Conservation (phyloP, 2,888 invertebrate species). For the Cepaea hortensis region DNA sequence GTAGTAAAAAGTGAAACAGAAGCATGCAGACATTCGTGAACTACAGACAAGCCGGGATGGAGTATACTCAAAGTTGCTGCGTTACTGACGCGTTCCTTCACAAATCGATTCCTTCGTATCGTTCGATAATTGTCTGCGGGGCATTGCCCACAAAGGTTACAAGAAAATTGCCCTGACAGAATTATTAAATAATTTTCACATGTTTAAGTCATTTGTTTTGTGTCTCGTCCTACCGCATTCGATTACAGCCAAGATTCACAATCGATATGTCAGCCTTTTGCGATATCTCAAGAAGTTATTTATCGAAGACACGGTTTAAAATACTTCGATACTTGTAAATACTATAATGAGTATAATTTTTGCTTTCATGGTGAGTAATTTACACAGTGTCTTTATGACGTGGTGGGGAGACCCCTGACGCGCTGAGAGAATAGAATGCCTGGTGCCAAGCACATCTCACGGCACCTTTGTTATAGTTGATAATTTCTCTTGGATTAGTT, state of each 20-base stretch:
- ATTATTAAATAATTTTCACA: constrained; percentile 39
- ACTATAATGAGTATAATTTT: constrained; percentile 16
- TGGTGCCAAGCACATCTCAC: no score
- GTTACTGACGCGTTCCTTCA: neutral
- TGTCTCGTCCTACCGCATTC: constrained; percentile 13
- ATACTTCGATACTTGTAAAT: neutral
- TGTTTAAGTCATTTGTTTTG: constrained; percentile 34
- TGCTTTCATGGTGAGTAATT: neutral
- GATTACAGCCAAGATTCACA: constrained; percentile 26
- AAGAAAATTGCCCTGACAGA: constrained; percentile 22
- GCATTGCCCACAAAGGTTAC: constrained; percentile 34
- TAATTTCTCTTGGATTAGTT: no score
- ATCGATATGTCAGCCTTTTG: constrained; percentile 31
- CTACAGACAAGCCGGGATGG: no score
- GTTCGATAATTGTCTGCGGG: constrained; percentile 31
- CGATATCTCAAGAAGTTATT: constrained; percentile 25
- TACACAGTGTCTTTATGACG: neutral
- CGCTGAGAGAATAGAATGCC: no score
- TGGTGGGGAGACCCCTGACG: neutral
- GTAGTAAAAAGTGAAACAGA: no score
- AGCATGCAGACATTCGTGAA: no score
- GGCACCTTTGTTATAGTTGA: no score
- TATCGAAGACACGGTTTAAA: constrained; percentile 27
- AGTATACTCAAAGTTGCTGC: neutral
- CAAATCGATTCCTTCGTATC: constrained; percentile 21